Evolutionary conservation across 2,888 invertebrate species (phyloP), one percentile per base, ranked within the genome.

Genomic region (Thecophora atra): DNA sequence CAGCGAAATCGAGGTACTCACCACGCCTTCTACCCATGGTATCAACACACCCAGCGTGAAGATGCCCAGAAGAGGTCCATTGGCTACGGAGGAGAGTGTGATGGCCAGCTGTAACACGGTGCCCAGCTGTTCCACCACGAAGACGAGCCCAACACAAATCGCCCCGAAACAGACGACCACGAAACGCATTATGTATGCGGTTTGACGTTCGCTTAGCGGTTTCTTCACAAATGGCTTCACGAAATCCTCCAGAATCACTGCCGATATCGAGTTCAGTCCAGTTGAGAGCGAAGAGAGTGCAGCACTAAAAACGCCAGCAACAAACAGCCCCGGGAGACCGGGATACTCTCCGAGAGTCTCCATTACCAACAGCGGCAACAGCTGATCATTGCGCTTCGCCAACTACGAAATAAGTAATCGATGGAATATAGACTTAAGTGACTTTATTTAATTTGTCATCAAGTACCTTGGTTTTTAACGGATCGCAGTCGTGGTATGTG

Each of bases 281-380:
- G 93, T 93, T 6, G 93, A 94, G 24, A 94, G 87, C 0, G 93
- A 93, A 81, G 93, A 96, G 28, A 97, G 88, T 19, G 96, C 94
- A 17, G 96, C 96, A 86, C 96, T 95, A 80, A 96, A 96, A 1
- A 97, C 92, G 30, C 96, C 95, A 56, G 96, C 95, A 0, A 96
- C 93, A 83, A 96, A 96, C 26, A 97, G 87, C 4, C 97, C 97
- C 0, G 95, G 93, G 77, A 97, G 86, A 2, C 96, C 96, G 0
- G 93, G 93, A 85, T 91, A 89, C 60, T 91, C 88, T 0, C 92
- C 91, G 19, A 96, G 84, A n/a, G 92, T 90, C 78, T 96, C 93
- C 93, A 96, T 95, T 17, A 96, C 95, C 70, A 95, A 87, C 21
- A 95, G 84, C 0, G 96, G 96, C 69, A 96, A 84, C 19, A 96